Evolutionary conservation across 2,797 vertebrate species (phyloP).

Genomic region (Leptoclinus maculatus): DNA sequence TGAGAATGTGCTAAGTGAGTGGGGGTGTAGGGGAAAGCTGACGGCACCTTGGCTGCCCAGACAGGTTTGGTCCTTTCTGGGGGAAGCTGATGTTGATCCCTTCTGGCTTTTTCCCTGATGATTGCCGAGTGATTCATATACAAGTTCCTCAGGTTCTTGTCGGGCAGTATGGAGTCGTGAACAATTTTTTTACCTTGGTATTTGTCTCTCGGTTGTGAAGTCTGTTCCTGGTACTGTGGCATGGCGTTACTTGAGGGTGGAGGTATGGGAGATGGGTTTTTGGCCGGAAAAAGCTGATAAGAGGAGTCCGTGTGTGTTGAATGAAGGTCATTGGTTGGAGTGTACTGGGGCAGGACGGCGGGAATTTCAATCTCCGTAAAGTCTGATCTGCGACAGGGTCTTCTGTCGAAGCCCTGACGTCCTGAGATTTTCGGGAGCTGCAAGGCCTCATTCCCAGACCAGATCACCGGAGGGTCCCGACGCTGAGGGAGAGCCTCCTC

Average conservation of each 20-base stretch:
- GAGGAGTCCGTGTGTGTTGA: constrained; percentile 73
- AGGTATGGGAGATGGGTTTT: constrained; percentile 68
- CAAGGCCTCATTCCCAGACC: constrained; percentile 80
- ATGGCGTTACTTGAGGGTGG: constrained; percentile 59
- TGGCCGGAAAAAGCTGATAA: constrained; percentile 86
- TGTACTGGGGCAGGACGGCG: constrained; percentile 74
- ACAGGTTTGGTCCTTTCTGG: constrained; percentile 65
- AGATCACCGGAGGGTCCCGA: constrained; percentile 78
- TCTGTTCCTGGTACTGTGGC: constrained; percentile 69
- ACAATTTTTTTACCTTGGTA: constrained; percentile 51
- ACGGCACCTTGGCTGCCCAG: constrained; percentile 52
- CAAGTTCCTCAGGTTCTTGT: constrained; percentile 75
- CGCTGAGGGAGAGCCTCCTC: constrained; percentile 68
- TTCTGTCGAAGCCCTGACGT: constrained; percentile 69
- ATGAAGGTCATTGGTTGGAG: constrained; percentile 66
- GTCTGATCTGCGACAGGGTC: constrained; percentile 80
- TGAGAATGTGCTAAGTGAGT: constrained; percentile 56
- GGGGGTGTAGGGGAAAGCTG: constrained; percentile 74
- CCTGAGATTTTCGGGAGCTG: constrained; percentile 85
- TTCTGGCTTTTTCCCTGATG: constrained; percentile 66
- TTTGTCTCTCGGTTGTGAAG: constrained; percentile 68
- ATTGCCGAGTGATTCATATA: constrained; percentile 80
- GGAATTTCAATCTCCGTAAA: constrained; percentile 89
- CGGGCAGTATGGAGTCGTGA: constrained; percentile 70
- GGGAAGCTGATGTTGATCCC: constrained; percentile 66